Base-by-base conservation (phyloP, 2,888 invertebrate genomes). In the Tetheella fluctuosa region DNA sequence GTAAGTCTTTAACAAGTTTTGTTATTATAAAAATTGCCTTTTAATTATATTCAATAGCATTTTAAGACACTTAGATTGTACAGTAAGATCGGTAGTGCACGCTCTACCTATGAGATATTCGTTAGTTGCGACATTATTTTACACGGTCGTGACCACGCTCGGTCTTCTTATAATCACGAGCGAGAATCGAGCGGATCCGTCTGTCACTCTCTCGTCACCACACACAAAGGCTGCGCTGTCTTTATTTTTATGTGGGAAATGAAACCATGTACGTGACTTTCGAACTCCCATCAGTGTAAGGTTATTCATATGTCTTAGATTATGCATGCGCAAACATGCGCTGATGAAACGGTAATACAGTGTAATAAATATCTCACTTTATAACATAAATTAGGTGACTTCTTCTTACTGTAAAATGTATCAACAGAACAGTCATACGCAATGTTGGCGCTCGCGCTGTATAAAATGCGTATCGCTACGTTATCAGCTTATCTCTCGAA, bases 401-500 rank as follows among this genome's bases (percentile, higher is more conserved):
- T 55, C 28, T 17, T 23, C 30, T 37, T 53, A 56, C 65, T 59
- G 68, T 65, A 53, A 66, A 65, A 57, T 61, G 63, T 53, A 73
- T 73, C 70, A 77, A 76, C 65, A 68, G 62, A 65, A 58, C 74
- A 73, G 76, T 70, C 74, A 77, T 82, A 81, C 79, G 81, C 80
- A 85, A 84, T 81, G 79, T 88, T 84, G 79, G 80, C 79, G 74
- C 10, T 48, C 10, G 8, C n/a, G 48, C 77, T 77, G 77, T 82
- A 81, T 83, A 80, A 85, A 85, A 80, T 83, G 76, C 76, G 79
- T 91, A 91, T 91, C 90, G 87, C 80, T 59, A 66, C 76, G 80
- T 93, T 92, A 93, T 93, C 93, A 90, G 90, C 90, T 91, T 92
- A 92, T 93, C 92, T 89, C 68, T 68, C 70, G 74, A 81, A 80